Evolutionary conservation across 2,797 vertebrate species (phyloP).

Genomic region (Leptatherina wallacei): DNA sequence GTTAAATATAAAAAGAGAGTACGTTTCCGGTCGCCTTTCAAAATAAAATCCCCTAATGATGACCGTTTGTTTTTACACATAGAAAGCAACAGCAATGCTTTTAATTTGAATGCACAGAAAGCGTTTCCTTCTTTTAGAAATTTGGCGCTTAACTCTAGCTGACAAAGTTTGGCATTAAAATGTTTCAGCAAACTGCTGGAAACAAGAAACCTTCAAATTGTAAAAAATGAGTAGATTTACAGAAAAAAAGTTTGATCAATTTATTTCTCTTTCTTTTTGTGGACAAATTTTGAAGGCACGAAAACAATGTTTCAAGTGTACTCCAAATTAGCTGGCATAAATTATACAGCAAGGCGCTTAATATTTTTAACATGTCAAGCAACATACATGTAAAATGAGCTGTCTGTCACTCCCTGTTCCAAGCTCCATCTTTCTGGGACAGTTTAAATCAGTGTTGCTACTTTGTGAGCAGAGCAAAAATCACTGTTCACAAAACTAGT

Average conservation of each 20-base stretch:
- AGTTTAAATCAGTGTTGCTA: neutral
- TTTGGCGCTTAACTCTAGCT: neutral
- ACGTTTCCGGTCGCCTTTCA: slow-evolving; percentile 39
- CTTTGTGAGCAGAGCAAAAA: slow-evolving; percentile 9
- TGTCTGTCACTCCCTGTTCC: neutral
- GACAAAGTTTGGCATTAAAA: slow-evolving; percentile 50
- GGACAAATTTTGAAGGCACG: neutral
- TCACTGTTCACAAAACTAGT: slow-evolving; percentile 47
- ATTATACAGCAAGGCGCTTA: slow-evolving; percentile 1
- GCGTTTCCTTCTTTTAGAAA: neutral
- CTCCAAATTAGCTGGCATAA: neutral
- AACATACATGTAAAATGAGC: neutral
- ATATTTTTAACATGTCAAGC: neutral
- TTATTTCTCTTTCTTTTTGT: neutral
- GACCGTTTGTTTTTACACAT: rapidly evolving
- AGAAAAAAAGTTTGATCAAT: neutral
- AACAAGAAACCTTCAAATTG: slow-evolving; percentile 13
- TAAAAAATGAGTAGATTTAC: too few relatives aligned
- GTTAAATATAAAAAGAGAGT: rapidly evolving
- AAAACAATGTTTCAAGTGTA: neutral
- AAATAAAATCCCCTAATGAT: slow-evolving; percentile 21
- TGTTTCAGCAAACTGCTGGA: slow-evolving; percentile 57
- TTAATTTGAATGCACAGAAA: slow-evolving; percentile 49
- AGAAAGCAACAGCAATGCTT: neutral
- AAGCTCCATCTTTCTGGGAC: neutral